phyloP scores from a whole-genome alignment of 2,888 invertebrate species.

The Drosophila nr. perissopoda region DNA sequence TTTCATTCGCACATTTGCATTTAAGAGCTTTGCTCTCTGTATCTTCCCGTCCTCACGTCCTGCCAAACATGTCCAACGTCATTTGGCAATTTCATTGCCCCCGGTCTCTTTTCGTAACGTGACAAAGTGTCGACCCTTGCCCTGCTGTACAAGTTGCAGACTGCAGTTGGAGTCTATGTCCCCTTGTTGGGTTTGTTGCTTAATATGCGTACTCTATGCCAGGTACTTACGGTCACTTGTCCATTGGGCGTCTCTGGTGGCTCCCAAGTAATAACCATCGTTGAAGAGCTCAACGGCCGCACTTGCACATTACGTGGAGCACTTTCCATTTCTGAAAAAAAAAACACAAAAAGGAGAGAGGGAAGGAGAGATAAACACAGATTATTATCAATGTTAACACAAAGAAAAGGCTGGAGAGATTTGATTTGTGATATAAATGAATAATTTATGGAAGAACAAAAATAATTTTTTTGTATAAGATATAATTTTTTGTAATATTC shows the following conservation, averaged over 20 bases:
- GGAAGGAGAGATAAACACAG: background rate
- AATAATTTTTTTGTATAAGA: no score
- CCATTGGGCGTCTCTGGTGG: slow-evolving; percentile 99
- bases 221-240: slow-evolving; percentile 94
- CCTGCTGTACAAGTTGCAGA: slow-evolving; percentile 8
- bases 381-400: slow-evolving; percentile 35
- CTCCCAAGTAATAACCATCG: slow-evolving; percentile 99
- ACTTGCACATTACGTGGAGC: slow-evolving; percentile 97
- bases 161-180: slow-evolving; percentile 16
- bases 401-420: background rate
- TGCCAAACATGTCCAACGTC: slow-evolving; percentile 57
- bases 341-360: background rate
- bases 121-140: slow-evolving; percentile 56
- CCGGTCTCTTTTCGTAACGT: slow-evolving; percentile 32
- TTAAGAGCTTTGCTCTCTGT: slow-evolving; percentile 43
- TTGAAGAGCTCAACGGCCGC: slow-evolving; percentile 96
- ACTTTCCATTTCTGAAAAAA: slow-evolving; percentile 94
- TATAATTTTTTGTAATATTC: no score
- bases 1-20: slow-evolving; percentile 69
- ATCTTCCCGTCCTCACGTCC: background rate
- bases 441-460: background rate
- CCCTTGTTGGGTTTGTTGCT: slow-evolving; percentile 39
- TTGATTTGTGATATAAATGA: background rate
- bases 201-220: slow-evolving; percentile 61
- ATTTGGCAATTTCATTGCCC: slow-evolving; percentile 47